A percentile compares a stretch with the other conserved stretches of the same genome.
Conservation (phyloP, 2,888 invertebrate species). For the Cataglyphis cursor region DNA sequence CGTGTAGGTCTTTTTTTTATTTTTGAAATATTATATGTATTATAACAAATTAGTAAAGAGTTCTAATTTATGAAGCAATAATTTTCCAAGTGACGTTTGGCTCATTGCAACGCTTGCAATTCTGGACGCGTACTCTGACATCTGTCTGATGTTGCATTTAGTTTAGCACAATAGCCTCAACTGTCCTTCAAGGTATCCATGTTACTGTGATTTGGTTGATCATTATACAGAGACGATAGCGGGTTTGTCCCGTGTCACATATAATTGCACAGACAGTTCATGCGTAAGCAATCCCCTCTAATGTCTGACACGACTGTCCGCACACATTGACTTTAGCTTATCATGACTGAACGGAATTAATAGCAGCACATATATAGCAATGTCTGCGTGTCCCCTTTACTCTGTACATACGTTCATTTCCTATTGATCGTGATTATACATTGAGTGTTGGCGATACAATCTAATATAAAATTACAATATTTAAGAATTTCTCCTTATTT, state of each 20-base stretch:
- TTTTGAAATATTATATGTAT: neutral
- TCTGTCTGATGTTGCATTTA: conserved; percentile 17
- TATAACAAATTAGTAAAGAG: neutral
- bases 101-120: neutral
- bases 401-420: conserved; percentile 27
- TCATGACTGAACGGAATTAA: conserved; percentile 77
- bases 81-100: neutral
- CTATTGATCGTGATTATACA: conserved; percentile 6
- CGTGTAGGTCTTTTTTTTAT: neutral
- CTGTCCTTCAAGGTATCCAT: conserved; percentile 36
- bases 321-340: conserved; percentile 76
- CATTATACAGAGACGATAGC: conserved; percentile 65
- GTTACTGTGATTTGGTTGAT: conserved; percentile 64
- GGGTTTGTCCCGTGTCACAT: conserved; percentile 64
- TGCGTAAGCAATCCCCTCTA: conserved; percentile 73
- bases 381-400: conserved; percentile 55
- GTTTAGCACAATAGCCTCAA: conserved; percentile 10
- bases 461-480: neutral
- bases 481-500: neutral
- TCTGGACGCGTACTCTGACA: neutral
- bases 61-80: neutral
- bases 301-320: conserved; percentile 76
- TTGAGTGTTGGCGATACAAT: neutral
- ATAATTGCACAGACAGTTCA: conserved; percentile 70
- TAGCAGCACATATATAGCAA: conserved; percentile 68